phyloP scores from a whole-genome alignment of 2,113 vertebrate genomes.

The Chelonoidis abingdonii region DNA sequence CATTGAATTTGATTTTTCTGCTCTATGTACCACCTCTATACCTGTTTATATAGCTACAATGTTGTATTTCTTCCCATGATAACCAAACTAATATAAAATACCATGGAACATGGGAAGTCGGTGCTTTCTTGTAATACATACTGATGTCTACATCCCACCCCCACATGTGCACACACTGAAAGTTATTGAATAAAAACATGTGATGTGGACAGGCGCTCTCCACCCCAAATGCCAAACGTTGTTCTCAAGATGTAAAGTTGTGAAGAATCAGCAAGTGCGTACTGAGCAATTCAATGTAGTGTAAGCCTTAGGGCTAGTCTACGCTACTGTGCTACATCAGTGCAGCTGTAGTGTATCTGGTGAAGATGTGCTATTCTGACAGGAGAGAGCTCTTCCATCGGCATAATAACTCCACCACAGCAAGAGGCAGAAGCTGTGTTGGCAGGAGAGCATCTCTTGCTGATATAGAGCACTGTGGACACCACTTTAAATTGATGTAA shows the following conservation, averaged over 20 bases:
- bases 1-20: not conserved
- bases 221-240: not conserved
- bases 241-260: slow-evolving; percentile 3
- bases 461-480: too few species aligned
- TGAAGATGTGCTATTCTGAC: too few species aligned
- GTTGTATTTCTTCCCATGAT: not conserved
- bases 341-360: too few species aligned
- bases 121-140: not conserved
- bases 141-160: not conserved
- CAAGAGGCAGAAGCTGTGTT: too few species aligned
- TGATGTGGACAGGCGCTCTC: not conserved
- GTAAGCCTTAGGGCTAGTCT: not conserved
- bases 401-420: too few species aligned
- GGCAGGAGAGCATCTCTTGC: too few species aligned
- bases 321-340: too few species aligned
- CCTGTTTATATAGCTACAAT: not conserved
- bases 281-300: not conserved
- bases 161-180: not conserved
- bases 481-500: too few species aligned
- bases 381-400: too few species aligned
- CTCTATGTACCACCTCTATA: not conserved
- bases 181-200: not conserved
- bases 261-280: not conserved
- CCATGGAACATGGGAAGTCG: not conserved
- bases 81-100: not conserved